phyloP scores from a whole-genome alignment of 2,797 vertebrate genomes.

The Channallabes apus region DNA sequence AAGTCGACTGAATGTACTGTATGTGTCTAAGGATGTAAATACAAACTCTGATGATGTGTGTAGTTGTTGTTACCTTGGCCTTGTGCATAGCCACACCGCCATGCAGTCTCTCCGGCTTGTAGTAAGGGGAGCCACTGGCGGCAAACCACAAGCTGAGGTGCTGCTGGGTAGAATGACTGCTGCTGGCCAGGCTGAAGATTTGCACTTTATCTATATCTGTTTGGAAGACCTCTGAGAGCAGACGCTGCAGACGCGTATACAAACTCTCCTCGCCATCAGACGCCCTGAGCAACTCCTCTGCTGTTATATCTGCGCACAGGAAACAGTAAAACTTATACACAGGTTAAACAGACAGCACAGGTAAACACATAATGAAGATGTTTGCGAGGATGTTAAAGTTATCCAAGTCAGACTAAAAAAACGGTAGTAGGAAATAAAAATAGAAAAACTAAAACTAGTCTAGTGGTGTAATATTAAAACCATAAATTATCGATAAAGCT shows the following conservation, averaged over 20 bases:
- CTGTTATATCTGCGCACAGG: slow-evolving; percentile 72
- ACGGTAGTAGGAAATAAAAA: background rate
- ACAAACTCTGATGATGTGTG: slow-evolving; percentile 3
- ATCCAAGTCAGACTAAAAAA: background rate
- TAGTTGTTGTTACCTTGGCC: slow-evolving; percentile 69
- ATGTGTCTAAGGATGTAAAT: slow-evolving; percentile 15
- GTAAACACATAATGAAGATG: background rate
- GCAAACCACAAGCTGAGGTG: slow-evolving; percentile 82
- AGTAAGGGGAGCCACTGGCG: slow-evolving; percentile 76
- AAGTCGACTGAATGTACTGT: slow-evolving; percentile 25
- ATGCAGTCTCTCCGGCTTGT: slow-evolving; percentile 81
- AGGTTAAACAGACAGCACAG: background rate
- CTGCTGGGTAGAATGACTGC: slow-evolving; percentile 51
- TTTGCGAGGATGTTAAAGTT: background rate
- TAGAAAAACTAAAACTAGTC: background rate
- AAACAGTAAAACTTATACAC: background rate
- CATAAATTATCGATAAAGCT: background rate
- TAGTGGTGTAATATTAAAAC: background rate
- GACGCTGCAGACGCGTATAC: slow-evolving; percentile 72
- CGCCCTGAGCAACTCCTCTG: slow-evolving; percentile 77
- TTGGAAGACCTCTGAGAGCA: slow-evolving; percentile 77
- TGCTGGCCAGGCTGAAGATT: slow-evolving; percentile 79
- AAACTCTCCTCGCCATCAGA: slow-evolving; percentile 67
- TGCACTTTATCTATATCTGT: slow-evolving; percentile 72
- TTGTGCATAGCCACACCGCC: slow-evolving; percentile 79